Base-by-base conservation (phyloP, 35 echinoderm and acorn worm species). In the Apostichopus californicus region DNA sequence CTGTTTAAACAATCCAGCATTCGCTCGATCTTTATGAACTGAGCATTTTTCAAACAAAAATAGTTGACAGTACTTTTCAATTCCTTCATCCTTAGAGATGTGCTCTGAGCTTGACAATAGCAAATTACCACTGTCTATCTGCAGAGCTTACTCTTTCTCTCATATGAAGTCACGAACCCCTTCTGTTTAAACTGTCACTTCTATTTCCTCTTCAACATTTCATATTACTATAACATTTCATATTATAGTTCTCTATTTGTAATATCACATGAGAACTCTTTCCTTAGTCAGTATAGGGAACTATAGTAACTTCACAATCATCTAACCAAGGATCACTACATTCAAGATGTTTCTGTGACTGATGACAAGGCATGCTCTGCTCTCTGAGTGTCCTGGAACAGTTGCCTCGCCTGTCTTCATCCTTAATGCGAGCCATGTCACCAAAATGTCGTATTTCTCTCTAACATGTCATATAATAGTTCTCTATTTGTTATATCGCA, bases 371-470 rank as follows among this genome's bases (percentile, higher is more conserved):
- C 7, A 15, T 95, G 59, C 71, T 86, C 92, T 68, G 95, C 96
- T 72, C 80, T 94, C 5, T 23, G 59, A 9, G 87, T 89, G 55
- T 97, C 96, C 63, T 94, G 94, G 34, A 46, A 46, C 34, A 46
- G 34, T 46, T 46, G 34, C 34, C 34, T 46, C 34, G 3, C 34
- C 34, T 46, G 3, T 46, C 34, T 3, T 46, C 34, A 46, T 46
- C 34, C 34, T 46, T 46, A 46, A 46, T 46, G 34, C 34, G 34
- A 46, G 34, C 34, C 2, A 46, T 46, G 34, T 46, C 34, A 46
- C 34, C 64, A 68, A 18, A 4, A 68, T 18, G 17, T 18, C 64
- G 1, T 68, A 68, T 68, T 68, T 68, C 64, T 9, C 6, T 68
- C 64, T 68, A 17, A 9, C 11, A 68, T 18, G 11, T 68, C 64